These are phyloP conservation scores for Elymnias hypermnestra DNA, from an alignment of 1,140 invertebrate genomes.

Conservation along the genomic window DNA sequence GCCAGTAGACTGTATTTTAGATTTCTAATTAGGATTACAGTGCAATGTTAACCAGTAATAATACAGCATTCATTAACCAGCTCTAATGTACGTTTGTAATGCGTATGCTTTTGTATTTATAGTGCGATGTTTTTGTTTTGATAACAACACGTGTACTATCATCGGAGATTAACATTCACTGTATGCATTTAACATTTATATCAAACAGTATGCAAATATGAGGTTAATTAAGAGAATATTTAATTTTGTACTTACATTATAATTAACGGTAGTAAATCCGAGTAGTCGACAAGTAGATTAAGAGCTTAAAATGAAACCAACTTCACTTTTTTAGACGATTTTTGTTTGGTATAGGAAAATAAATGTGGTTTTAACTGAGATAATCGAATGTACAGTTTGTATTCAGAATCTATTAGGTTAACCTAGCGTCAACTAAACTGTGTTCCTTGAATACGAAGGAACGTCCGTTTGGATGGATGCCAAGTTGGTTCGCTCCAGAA, in stretches of 20 bases:
- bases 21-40: conserved; percentile 32
- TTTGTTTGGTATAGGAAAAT: too few species aligned
- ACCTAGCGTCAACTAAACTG: conserved; percentile 44
- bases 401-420: conserved; percentile 53
- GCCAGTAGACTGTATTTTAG: conserved; percentile 19
- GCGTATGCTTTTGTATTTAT: neutral
- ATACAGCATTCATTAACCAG: conserved; percentile 1
- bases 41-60: conserved; percentile 14
- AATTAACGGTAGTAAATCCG: too few species aligned
- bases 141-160: too few species aligned
- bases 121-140: too few species aligned
- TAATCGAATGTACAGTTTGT: conserved; percentile 30
- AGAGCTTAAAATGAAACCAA: too few species aligned
- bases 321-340: too few species aligned
- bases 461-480: conserved; percentile 29
- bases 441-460: conserved; percentile 36
- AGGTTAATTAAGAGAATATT: too few species aligned
- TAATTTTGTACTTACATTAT: too few species aligned
- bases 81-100: neutral
- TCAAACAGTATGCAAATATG: too few species aligned
- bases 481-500: conserved; percentile 21
- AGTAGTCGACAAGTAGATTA: too few species aligned
- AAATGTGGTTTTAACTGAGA: neutral
- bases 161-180: too few species aligned
- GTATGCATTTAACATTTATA: too few species aligned